Conservation (phyloP, 2,797 vertebrate genomes). For the Monodelphis domestica region DNA sequence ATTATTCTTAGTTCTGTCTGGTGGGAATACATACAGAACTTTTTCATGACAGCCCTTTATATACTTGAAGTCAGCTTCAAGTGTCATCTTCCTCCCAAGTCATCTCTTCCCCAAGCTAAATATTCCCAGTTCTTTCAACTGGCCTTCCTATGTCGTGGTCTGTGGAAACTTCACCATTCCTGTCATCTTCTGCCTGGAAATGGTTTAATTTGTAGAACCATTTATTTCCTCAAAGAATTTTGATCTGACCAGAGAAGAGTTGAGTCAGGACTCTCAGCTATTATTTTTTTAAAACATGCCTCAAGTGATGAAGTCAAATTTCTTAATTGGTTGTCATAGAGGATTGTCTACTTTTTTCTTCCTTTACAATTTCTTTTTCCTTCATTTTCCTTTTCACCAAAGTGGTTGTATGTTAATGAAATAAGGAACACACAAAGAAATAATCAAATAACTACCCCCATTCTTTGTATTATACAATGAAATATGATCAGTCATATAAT, state of each 20-base stretch:
- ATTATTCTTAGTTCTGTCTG: background rate
- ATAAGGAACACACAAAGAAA: background rate
- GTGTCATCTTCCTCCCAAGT: background rate
- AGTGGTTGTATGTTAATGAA: conserved; percentile 28
- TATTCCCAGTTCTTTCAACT: background rate
- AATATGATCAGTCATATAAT: background rate
- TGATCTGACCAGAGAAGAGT: background rate
- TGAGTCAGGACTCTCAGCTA: background rate
- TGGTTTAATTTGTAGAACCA: background rate
- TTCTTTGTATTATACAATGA: conserved; percentile 14
- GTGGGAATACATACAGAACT: background rate
- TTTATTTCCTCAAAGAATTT: background rate
- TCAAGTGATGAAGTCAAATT: background rate
- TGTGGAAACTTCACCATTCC: background rate
- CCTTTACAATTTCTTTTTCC: background rate
- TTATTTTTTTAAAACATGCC: background rate
- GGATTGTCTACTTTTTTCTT: conserved; percentile 14
- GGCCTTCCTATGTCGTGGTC: background rate
- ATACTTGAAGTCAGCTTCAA: background rate
- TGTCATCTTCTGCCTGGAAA: background rate
- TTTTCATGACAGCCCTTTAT: background rate
- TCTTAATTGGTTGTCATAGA: background rate
- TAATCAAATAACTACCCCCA: background rate
- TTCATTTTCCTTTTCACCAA: conserved; percentile 39
- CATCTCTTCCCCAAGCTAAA: background rate